Evolutionary conservation across 1,140 invertebrate species (phyloP), one percentile per base, ranked within the genome.

Genomic region (Philaenus spumarius): DNA sequence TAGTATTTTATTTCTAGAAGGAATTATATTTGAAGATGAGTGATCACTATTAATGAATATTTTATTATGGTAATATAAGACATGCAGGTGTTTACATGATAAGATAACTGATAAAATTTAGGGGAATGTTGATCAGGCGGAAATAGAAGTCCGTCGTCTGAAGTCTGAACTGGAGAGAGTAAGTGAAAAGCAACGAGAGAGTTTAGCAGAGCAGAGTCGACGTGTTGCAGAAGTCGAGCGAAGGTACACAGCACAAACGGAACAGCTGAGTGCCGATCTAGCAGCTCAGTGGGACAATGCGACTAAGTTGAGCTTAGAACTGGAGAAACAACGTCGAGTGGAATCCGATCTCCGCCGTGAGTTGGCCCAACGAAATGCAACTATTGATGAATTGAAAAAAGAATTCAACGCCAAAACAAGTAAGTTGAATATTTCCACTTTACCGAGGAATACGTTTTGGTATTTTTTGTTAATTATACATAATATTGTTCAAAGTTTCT

Each of bases 231-330:
- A 89, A 40, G 82, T 86, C 2, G 87, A 90, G 65, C 75, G 85
- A 55, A 76, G 86, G 0, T 89, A 87, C 69, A 82, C 80, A 48
- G 82, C 82, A 55, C 81, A 64, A 58, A 81, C 87, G 42, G 88
- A 90, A 67, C 84, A 89, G 62, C 71, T 90, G 23, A 85, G 82
- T 11, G 80, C 82, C 17, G 88, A 90, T 66, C 73, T 89, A n/a
- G 83, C 82, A 1, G 80, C 80, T 5, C 86, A 90, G 66, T 89
- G 86, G 80, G 87, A 91, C 64, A 80, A 80, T n/a, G 81, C 85
- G 0, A 82, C 83, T 43, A 87, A 87, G 67, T 73, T 88, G 1
- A 74, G 87, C 71, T 61, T 90, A 62, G 88, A 90, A 60, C 68
- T 89, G 37, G 89, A 91, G 57, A 84, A 86, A 40, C 85, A 88